Evolutionary conservation across 2,797 vertebrate genomes (phyloP).

Genomic region (Phoebastria nigripes): DNA sequence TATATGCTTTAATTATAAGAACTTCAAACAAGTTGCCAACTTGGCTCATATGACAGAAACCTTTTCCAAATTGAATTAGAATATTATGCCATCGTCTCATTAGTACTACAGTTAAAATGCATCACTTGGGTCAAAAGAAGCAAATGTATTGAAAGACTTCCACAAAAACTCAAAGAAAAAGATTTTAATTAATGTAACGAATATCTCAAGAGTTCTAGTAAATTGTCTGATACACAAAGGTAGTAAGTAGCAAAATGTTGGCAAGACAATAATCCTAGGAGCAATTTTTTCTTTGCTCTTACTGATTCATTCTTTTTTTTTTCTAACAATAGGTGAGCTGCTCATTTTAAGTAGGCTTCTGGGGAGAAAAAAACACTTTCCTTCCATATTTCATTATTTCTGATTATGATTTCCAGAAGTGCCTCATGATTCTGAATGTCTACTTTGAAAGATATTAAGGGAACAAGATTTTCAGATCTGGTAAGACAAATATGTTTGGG

Average conservation of each 20-base stretch:
- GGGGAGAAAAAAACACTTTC: not conserved
- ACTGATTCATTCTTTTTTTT: not conserved
- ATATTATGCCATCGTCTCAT: not conserved
- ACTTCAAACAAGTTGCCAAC: slow-evolving; percentile 13
- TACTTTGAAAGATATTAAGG: not conserved
- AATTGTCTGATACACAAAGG: not conserved
- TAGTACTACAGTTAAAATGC: slow-evolving; percentile 1
- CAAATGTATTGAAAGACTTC: not conserved
- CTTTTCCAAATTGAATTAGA: slow-evolving; percentile 13
- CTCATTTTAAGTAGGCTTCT: not conserved
- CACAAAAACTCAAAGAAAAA: not conserved
- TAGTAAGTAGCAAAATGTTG: not conserved
- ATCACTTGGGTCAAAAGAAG: not conserved
- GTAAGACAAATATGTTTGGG: not conserved
- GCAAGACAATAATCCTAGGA: not conserved
- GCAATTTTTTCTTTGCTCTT: not conserved
- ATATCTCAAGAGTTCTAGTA: not conserved
- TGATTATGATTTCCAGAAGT: not conserved
- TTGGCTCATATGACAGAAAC: not conserved
- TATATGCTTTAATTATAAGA: slow-evolving; percentile 39
- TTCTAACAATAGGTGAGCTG: not conserved
- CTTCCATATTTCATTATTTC: not conserved
- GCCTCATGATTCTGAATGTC: not conserved
- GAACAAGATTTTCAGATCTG: not conserved
- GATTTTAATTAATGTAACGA: not conserved